These are phyloP conservation scores for Synanthedon myopaeformis DNA, from an alignment of 2,888 invertebrate genomes.

Conservation along the genomic window DNA sequence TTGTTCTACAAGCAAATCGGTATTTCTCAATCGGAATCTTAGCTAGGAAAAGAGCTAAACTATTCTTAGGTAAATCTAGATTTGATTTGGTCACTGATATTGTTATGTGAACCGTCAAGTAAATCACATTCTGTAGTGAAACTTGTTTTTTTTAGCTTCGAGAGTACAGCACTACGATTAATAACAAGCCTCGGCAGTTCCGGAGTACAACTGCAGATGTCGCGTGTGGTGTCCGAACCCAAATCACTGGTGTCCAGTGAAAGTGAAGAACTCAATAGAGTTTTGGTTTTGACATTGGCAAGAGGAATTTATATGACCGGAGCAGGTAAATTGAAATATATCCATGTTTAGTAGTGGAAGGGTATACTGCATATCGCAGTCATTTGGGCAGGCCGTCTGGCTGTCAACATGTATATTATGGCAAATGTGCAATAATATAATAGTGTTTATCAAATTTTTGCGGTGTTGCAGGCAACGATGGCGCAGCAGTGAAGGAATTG, in stretches of 20 bases:
- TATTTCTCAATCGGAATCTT: too few species aligned
- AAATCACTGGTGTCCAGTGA: constrained; percentile 93
- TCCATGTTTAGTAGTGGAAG: too few species aligned
- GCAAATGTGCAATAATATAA: too few species aligned
- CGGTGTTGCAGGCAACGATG: constrained; percentile 52
- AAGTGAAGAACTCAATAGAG: constrained; percentile 94
- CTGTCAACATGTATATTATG: neutral
- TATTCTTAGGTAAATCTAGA: too few species aligned
- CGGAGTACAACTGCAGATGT: constrained; percentile 94
- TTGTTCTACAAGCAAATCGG: too few species aligned
- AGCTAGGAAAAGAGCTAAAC: too few species aligned
- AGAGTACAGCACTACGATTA: constrained; percentile 87
- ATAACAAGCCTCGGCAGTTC: constrained; percentile 93
- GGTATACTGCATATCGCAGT: too few species aligned
- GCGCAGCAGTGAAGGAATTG: constrained; percentile 91
- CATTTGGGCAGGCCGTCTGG: too few species aligned
- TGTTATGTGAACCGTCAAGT: too few species aligned
- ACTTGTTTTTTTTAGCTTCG: constrained; percentile 70
- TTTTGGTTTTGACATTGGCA: constrained; percentile 92
- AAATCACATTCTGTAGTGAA: too few species aligned
- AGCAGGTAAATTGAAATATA: constrained; percentile 50
- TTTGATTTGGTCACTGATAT: too few species aligned
- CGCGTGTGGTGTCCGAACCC: constrained; percentile 90
- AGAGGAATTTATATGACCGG: constrained; percentile 95
- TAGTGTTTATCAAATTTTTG: neutral